Evolutionary conservation across 2,888 invertebrate genomes (phyloP), one percentile per base, ranked within the genome.

Genomic region (Campoletis raptor): DNA sequence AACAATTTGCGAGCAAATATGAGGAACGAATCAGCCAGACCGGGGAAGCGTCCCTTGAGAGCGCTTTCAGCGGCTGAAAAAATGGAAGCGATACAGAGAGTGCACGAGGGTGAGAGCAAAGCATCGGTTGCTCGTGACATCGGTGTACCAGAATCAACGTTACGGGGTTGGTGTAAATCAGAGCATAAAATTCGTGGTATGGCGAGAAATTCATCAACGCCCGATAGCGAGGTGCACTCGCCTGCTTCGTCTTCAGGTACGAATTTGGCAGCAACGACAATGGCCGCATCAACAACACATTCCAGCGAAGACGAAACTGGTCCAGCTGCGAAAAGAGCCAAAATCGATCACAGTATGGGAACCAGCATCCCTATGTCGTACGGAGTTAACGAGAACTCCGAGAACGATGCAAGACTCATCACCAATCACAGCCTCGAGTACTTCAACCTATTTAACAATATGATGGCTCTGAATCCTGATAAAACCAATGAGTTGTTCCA

Each of bases 111-210:
- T 77, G 97, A 98, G 94, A 97, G 97, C 82, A 98, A 98, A 92
- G 98, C 98, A 3, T 97, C 97, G 0, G 98, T 98, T 1, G 98
- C 98, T 2, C 95, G 98, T 4, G 97, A 97, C 93, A 97, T 98
- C 92, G 97, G 97, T 52, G 97, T 98, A 24, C 98, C 98, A 0
- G 98, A 98, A 94, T 98, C 97, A 3, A 98, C 98, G 10, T 95
- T 98, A 21, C 96, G 98, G 4, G 98, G 98, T 84, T 98, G 98
- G 98, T 98, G 98, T 94, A 98, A 98, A 94, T 97, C 97, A 92
- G 97, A 97, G 92, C 97, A 97, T 91, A 98, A 98, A 94, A 95
- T 96, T 5, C 94, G 97, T 89, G 96, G 96, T 93, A 96, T 97
- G 92, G 96, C 97, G 42, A 95, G 96, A 12, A 96, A 97, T 91